phyloP scores from a whole-genome alignment of 1,140 invertebrate species.

The Tetranychus urticae region DNA sequence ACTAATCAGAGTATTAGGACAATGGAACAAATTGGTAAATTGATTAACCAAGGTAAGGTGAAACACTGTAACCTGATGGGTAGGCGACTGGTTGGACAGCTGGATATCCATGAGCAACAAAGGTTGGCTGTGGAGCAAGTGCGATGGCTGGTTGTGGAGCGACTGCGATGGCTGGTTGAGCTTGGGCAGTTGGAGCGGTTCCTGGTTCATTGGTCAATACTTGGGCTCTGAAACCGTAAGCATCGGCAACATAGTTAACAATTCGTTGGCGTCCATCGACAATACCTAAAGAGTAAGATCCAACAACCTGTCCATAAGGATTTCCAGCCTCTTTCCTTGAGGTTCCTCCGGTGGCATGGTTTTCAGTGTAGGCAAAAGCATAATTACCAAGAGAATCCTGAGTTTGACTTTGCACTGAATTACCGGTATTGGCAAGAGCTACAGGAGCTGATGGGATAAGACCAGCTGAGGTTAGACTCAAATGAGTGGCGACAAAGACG shows the following conservation, averaged over 20 bases:
- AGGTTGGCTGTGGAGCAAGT: too few species aligned
- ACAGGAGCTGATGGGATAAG: too few species aligned
- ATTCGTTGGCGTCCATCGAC: conserved; percentile 9
- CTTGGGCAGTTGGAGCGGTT: conserved; percentile 5
- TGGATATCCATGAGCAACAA: too few species aligned
- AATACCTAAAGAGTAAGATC: conserved; percentile 10
- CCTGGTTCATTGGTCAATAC: conserved; percentile 10
- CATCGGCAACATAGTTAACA: conserved; percentile 12
- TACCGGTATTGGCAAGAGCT: not conserved
- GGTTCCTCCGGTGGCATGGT: conserved; percentile 17
- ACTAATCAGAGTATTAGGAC: too few species aligned
- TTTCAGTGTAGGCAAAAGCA: not conserved
- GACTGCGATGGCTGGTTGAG: not conserved
- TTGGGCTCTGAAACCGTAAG: conserved; percentile 7
- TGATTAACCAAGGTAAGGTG: too few species aligned
- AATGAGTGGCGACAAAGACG: too few species aligned
- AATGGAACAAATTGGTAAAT: too few species aligned
- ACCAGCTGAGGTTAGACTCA: too few species aligned
- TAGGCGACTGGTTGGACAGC: too few species aligned
- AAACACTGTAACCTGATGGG: too few species aligned
- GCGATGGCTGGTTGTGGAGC: not conserved
- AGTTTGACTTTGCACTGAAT: not conserved
- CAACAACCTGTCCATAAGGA: conserved; percentile 11
- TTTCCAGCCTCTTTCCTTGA: conserved; percentile 11
- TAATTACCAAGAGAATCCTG: not conserved